Evolutionary conservation across 2,888 invertebrate species (phyloP), one percentile per base, ranked within the genome.

Genomic region (Rhynchonema sp.): DNA sequence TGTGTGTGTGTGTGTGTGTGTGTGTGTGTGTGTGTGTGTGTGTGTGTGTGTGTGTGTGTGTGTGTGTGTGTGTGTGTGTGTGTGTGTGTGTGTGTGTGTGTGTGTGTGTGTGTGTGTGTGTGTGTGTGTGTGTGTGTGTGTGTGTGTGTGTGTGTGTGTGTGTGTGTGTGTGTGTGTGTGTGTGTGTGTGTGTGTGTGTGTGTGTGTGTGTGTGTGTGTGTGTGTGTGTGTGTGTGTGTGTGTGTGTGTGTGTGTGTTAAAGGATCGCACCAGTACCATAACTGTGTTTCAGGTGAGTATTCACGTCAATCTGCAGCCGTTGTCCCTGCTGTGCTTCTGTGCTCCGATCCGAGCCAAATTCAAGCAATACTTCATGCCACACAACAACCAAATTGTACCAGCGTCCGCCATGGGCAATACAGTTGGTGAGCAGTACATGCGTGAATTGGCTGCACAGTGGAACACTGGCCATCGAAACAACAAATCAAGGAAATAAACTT

Each of bases 31-130:
- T 58, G 58, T 49, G 46, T 49, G 58, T 58, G 58, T 49, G 58
- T 58, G 46, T 58, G 58, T 49, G 58, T 58, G 58, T 58, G 58
- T 49, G 58, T 58, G 58, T 58, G 58, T 49, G 58, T 58, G 58
- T 58, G 58, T 49, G 58, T 58, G 58, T 58, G 58, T 49, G 58
- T 58, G 58, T 58, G 58, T 49, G 58, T 58, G 58, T 58, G 58
- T 49, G 58, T 58, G 58, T 58, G 58, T 49, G 58, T 58, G 58
- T 58, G 58, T 49, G 58, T 58, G 58, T 46, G 58, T 49, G 58
- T 58, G 58, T 58, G 58, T 49, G 58, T 58, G 58, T 55, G 55
- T 26, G 55, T 55, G 55, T 55, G 27, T 13, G 55, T 55, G 55
- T 55, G 55, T 26, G 55, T 55, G 27, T 27, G 55, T 26, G 55